Conservation (phyloP, 2,888 invertebrate species). For the Agonum fuliginosum region DNA sequence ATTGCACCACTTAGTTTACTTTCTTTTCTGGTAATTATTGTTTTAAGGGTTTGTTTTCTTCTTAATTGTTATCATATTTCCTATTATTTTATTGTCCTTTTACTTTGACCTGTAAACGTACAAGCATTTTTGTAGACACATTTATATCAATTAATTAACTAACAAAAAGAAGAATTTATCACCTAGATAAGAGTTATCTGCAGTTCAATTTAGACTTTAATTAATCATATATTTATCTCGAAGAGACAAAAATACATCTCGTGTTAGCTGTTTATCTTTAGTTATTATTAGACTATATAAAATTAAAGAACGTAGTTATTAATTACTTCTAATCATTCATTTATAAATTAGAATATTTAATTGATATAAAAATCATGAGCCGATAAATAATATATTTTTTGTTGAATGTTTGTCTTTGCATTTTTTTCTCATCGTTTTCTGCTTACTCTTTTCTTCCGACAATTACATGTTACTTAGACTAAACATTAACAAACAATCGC, state of each 20-base stretch:
- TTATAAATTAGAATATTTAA: constrained; percentile 2
- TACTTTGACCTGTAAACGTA: constrained; percentile 15
- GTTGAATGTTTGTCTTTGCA: neutral
- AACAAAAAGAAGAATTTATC: constrained; percentile 18
- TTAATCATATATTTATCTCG: constrained; percentile 19
- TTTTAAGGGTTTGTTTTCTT: constrained; percentile 5
- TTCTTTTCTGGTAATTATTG: neutral
- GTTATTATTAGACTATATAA: constrained; percentile 16
- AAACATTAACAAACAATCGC: constrained; percentile 30
- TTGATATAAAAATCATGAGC: neutral
- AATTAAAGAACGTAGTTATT: constrained; percentile 14
- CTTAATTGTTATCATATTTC: constrained; percentile 19
- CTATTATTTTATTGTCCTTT: neutral
- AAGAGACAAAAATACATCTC: constrained; percentile 14
- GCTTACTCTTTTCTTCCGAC: neutral
- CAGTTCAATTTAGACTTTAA: constrained; percentile 26
- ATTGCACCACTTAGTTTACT: neutral
- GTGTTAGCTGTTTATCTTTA: neutral
- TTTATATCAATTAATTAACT: constrained; percentile 28
- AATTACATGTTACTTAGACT: neutral
- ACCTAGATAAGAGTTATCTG: constrained; percentile 20
- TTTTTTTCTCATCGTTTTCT: neutral
- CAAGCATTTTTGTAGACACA: constrained; percentile 12
- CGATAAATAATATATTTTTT: neutral
- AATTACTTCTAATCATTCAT: constrained; percentile 9